Conservation (phyloP, 2,797 vertebrate genomes). For the Miichthys miiuy region DNA sequence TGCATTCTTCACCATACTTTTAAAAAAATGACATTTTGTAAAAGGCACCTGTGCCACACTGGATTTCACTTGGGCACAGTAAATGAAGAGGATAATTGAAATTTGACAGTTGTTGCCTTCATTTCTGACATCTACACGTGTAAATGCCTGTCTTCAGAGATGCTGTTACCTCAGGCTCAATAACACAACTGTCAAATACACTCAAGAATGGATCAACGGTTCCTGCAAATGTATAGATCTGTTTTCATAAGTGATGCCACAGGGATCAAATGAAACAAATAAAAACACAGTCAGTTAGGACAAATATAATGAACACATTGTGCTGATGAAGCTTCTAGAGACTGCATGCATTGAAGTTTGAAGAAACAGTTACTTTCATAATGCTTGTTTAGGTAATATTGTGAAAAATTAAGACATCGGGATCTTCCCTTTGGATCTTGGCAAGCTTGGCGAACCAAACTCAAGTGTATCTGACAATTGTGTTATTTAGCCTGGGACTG, state of each 20-base stretch:
- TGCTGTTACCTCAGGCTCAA: constrained; percentile 20
- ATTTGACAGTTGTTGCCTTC: constrained; percentile 15
- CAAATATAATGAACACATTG: constrained; percentile 33
- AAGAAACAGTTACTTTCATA: constrained; percentile 38
- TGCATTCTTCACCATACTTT: constrained; percentile 14
- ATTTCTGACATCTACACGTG: constrained; percentile 6
- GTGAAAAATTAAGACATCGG: constrained; percentile 68
- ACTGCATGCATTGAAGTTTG: constrained; percentile 7
- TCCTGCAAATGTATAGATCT: constrained; percentile 17
- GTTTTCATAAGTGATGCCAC: constrained; percentile 23
- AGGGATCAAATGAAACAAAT: constrained; percentile 27
- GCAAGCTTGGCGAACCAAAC: constrained; percentile 47
- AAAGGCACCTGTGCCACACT: constrained; percentile 6
- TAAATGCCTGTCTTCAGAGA: constrained; percentile 32
- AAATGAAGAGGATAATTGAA: constrained; percentile 38
- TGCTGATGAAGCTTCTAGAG: constrained; percentile 27
- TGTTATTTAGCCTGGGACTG: constrained; percentile 59
- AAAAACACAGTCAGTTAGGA: constrained; percentile 13
- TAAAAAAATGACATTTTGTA: neutral
- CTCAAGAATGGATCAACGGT: constrained; percentile 16
- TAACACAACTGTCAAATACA: constrained; percentile 42
- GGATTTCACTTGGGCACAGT: constrained; percentile 12
- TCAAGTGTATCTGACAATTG: constrained; percentile 66
- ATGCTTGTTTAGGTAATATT: constrained; percentile 40
- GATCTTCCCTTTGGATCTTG: constrained; percentile 55